Percentiles rank a stretch among this genome's conserved stretches.
Conservation (phyloP, 2,797 vertebrate genomes). For the Triplophysa bombifrons region DNA sequence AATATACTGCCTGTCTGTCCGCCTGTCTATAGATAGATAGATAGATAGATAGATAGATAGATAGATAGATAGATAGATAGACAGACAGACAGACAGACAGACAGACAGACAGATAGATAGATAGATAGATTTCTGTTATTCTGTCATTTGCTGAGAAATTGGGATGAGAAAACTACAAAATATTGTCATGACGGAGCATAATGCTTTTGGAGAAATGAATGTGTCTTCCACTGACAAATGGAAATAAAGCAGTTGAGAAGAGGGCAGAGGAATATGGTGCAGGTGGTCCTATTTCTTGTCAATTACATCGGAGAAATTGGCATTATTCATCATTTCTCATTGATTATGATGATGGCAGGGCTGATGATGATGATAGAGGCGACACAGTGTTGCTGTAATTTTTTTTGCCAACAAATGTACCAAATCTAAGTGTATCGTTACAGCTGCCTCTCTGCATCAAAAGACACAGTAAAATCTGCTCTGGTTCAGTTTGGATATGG, state of each 20-base stretch:
- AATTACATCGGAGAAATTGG: constrained; percentile 40
- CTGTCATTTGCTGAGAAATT: constrained; percentile 40
- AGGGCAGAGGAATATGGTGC: constrained; percentile 32
- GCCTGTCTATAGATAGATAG: too few relatives aligned
- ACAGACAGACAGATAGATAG: too few relatives aligned
- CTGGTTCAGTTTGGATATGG: constrained; percentile 37
- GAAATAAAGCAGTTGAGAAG: constrained; percentile 35
- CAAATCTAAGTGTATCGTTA: constrained; percentile 38
- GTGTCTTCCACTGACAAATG: constrained; percentile 28
- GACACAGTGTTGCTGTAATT: constrained; percentile 27
- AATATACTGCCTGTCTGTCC: not conserved
- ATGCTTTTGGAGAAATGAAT: constrained; percentile 11
- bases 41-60: too few relatives aligned
- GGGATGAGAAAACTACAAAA: constrained; percentile 40
- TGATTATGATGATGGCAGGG: constrained; percentile 38
- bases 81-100: too few relatives aligned
- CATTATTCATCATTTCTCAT: constrained; percentile 53
- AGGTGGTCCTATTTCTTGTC: constrained; percentile 49
- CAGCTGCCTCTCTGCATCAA: constrained; percentile 29
- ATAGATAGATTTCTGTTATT: not conserved
- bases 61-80: too few relatives aligned
- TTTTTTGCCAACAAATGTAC: constrained; percentile 40
- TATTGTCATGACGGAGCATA: constrained; percentile 21
- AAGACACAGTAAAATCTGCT: constrained; percentile 27
- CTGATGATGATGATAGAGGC: constrained; percentile 43